Base-by-base conservation (phyloP, 2,888 invertebrate genomes). In the Carcina quercana region DNA sequence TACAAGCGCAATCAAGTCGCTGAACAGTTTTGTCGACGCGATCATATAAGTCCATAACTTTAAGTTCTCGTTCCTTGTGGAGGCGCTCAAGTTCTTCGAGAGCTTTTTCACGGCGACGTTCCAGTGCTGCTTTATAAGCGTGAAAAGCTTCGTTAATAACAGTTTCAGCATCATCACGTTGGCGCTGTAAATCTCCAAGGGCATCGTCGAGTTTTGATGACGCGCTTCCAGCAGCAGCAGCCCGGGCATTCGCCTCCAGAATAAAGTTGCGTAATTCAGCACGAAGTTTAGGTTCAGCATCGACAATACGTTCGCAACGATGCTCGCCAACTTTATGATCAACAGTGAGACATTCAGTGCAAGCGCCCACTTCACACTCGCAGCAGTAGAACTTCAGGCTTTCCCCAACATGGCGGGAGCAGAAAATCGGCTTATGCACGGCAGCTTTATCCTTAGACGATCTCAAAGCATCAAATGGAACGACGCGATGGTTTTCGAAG, bases 401-500 rank as follows among this genome's bases (percentile, higher is more conserved):
- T 76, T 97, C 96, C 35, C 90, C 88, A 21, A 91, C 85, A 72
- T 97, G 97, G 44, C 87, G 86, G 33, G 88, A 86, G 68, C 97
- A 97, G 63, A 91, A 92, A 37, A 97, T 89, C 21, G 96, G 95
- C 71, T 95, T 95, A 61, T 96, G 96, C 46, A 96, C 91, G 31
- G 93, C 91, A 44, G 94, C 86, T 53, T 91, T 91, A 61, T 93
- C 90, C 53, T 91, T 91, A 44, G 91, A 91, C 52, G 88, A 87
- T 54, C 91, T 89, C 63, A 96, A 86, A 49, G 95, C 95, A 56
- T 96, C 96, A 61, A 97, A 91, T 25, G 93, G 91, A 31, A 96
- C 90, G 21, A 96, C 96, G 70, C 92, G 88, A 70, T 98, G 97
- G 57, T 94, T 95, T 73, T 97, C 97, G 68, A 98, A 98, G 82